These are phyloP conservation scores for Myzus persicae DNA, from an alignment of 1,140 invertebrate species.

Conservation along the genomic window DNA sequence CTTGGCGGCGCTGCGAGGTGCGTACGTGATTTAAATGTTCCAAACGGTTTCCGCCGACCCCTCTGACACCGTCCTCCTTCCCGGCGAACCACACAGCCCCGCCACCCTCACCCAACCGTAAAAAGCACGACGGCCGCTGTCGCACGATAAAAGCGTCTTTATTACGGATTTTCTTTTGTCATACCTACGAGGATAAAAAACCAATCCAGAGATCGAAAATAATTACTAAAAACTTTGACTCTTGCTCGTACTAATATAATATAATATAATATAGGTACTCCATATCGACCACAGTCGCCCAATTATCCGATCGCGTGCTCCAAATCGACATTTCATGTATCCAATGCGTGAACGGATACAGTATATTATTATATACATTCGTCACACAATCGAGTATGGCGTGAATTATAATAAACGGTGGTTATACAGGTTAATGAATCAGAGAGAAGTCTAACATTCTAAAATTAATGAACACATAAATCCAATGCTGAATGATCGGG, in stretches of 20 bases:
- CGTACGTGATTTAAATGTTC: conserved; percentile 50
- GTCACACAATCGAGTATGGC: too few species aligned
- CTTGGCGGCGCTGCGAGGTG: background rate
- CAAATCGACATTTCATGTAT: background rate
- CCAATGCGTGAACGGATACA: background rate
- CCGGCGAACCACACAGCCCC: background rate
- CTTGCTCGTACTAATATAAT: background rate
- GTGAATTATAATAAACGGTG: background rate
- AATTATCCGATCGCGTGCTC: background rate
- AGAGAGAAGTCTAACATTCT: background rate
- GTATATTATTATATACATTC: too few species aligned
- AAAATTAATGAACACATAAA: background rate
- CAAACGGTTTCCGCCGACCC: background rate
- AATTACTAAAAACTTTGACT: background rate
- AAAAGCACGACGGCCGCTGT: background rate
- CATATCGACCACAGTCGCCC: background rate
- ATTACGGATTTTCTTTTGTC: conserved; percentile 12
- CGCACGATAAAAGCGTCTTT: background rate
- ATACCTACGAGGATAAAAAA: background rate
- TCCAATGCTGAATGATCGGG: background rate
- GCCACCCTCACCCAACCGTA: background rate
- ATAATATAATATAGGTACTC: background rate
- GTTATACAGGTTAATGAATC: background rate
- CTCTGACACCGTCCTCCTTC: background rate
- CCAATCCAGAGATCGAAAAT: background rate